phyloP scores from a whole-genome alignment of 2,113 vertebrate genomes.

The Paramisgurnus dabryanus region DNA sequence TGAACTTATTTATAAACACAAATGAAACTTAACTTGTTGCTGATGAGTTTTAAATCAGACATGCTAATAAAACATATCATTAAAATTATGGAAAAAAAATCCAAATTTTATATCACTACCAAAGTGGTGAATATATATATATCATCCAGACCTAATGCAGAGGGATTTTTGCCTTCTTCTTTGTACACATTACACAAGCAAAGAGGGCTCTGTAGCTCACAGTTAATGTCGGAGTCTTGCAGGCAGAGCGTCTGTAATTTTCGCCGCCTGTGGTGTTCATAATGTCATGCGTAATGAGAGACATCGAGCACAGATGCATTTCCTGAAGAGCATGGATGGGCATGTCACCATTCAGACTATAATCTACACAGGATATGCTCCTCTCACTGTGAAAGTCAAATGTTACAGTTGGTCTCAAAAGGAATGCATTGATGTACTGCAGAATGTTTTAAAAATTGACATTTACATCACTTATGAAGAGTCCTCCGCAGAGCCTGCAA shows the following conservation, averaged over 20 bases:
- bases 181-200: background rate
- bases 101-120: no score
- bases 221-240: slow-evolving; percentile 41
- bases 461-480: background rate
- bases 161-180: no score
- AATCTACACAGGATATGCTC: slow-evolving; percentile 60
- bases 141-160: no score
- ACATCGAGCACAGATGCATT: slow-evolving; percentile 55
- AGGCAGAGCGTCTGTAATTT: slow-evolving; percentile 56
- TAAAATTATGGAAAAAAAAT: no score
- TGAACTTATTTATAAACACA: no score
- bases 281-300: slow-evolving; percentile 62
- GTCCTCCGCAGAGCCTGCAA: no score
- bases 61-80: no score
- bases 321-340: slow-evolving; percentile 33
- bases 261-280: slow-evolving; percentile 48
- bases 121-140: no score
- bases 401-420: background rate
- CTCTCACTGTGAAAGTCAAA: slow-evolving; percentile 42
- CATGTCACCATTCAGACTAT: slow-evolving; percentile 52
- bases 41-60: no score
- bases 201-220: background rate
- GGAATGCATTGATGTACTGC: background rate
- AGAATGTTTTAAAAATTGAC: background rate
- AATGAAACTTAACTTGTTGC: no score